These are phyloP conservation scores for Rhinella marina DNA, from an alignment of 2,797 vertebrate genomes.

Conservation along the genomic window DNA sequence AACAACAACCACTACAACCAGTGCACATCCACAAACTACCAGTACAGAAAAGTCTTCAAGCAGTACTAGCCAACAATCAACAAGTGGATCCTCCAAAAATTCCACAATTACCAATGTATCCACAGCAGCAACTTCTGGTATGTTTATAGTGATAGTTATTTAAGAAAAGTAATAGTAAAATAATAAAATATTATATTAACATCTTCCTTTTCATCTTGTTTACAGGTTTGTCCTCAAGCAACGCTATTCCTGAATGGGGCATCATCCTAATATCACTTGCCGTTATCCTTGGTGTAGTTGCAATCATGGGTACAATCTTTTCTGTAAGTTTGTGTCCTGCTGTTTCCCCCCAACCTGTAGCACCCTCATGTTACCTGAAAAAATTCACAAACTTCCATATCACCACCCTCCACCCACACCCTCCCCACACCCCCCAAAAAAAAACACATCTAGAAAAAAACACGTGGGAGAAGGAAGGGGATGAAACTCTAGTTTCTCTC, in stretches of 20 bases:
- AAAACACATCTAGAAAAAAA: no score
- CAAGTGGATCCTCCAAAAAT: background rate
- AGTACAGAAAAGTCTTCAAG: background rate
- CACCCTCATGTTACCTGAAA: background rate
- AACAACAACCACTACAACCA: background rate
- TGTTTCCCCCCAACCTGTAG: background rate
- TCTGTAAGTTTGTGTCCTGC: background rate
- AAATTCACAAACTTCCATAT: background rate
- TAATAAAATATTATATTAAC: background rate
- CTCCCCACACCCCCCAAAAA: no score
- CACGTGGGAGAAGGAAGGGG: no score
- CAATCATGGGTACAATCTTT: background rate
- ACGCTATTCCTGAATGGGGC: background rate
- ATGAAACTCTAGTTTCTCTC: no score
- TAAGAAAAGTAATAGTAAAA: background rate
- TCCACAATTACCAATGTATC: background rate
- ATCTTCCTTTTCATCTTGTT: background rate
- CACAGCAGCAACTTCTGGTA: background rate
- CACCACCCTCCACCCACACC: no score
- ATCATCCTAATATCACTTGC: constrained; percentile 25
- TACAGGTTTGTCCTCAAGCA: background rate
- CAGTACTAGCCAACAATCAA: background rate
- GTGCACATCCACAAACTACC: background rate
- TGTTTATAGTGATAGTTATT: background rate
- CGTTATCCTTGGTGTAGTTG: background rate